Evolutionary conservation across 2,113 vertebrate species (phyloP).

Genomic region (Xerus inauris): DNA sequence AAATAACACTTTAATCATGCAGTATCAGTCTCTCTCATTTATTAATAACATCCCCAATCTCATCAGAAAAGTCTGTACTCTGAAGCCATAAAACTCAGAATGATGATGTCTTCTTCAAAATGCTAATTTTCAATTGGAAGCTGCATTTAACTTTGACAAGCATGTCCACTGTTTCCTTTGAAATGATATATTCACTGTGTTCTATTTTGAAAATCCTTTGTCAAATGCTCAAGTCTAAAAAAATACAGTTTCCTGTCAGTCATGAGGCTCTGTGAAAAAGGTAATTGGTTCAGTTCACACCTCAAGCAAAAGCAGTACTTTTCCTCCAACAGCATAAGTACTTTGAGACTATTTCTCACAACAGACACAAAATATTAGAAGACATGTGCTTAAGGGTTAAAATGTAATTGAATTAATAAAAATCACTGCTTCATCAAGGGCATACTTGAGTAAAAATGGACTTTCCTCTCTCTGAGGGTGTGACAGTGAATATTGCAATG

Average conservation of each 20-base stretch:
- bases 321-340: not conserved
- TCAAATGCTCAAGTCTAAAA: not conserved
- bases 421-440: not conserved
- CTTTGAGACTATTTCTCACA: not conserved
- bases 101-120: not conserved
- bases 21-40: not conserved
- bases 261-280: too few relatives aligned
- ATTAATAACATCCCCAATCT: not conserved
- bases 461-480: not conserved
- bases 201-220: not conserved
- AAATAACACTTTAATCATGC: not conserved
- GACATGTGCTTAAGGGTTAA: not conserved
- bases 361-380: not conserved
- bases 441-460: not conserved
- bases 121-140: not conserved
- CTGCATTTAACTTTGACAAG: not conserved
- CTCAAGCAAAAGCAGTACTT: not conserved
- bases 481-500: not conserved
- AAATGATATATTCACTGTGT: not conserved
- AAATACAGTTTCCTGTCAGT: not conserved
- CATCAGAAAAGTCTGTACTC: not conserved
- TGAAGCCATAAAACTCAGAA: not conserved
- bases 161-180: not conserved
- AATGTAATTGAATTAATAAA: not conserved
- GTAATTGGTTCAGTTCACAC: not conserved